Base-by-base conservation (phyloP, 2,113 vertebrate species). In the Chloroceryle aenea region DNA sequence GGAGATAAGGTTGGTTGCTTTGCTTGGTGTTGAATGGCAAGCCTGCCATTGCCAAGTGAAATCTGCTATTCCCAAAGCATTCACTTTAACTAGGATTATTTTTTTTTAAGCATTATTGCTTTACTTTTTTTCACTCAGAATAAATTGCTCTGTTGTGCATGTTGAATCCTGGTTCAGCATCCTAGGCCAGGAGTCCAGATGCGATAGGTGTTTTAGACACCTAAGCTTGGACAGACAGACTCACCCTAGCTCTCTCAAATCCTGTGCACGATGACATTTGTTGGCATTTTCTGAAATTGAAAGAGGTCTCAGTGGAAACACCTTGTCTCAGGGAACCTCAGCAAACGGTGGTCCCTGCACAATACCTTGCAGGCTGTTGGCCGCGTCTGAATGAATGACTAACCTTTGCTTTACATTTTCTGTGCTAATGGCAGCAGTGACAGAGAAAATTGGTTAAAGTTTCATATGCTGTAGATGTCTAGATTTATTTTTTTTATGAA, bases 381-480 rank as follows among this genome's bases (percentile, higher is more conserved):
- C 29, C 63, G 74, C 1, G 0, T 66, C 79, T 92, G 82, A 83
- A 87, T 27, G 38, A 90, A 81, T 63, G 26, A 77, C 76, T 80
- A 90, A 71, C 30, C 26, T 89, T 86, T 77, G 17, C 55, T 77
- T 93, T 85, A 50, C 67, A 80, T 73, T 86, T 62, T 84, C 86
- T 78, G 55, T 81, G 76, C 56, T 88, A 67, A 93, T 63, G 38
- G 59, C 19, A 77, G 72, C 50, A 86, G 58, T 34, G 52, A 83
- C 61, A 72, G 66, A 1, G 1, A 87, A 88, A 89, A 58, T 61
- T 62, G 40, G 83, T 88, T 79, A 52, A 90, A 83, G 25, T 90
- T 94, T 90, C 71, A 61, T 79, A 56, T 89, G 93, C 83, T 69
- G 40, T 79, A 88, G 78, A 79, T 69, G 75, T 80, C 76, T 90